A percentile compares a stretch with the other conserved stretches of the same genome.
phyloP scores from a whole-genome alignment of 2,113 vertebrate genomes.

The Ahaetulla prasina region DNA sequence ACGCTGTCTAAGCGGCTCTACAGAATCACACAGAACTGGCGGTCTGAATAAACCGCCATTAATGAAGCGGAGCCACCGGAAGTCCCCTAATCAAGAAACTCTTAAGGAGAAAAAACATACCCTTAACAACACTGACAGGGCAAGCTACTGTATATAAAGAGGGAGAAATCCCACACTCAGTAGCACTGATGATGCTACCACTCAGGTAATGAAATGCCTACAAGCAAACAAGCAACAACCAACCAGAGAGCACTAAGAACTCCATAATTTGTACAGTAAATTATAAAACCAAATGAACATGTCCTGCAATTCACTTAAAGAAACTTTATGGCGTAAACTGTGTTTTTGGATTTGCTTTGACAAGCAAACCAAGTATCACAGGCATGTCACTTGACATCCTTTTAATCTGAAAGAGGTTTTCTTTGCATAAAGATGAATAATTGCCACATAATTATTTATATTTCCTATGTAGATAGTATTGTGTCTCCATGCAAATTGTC shows the following conservation, averaged over 20 bases:
- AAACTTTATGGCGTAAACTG: background rate
- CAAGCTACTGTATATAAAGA: no score
- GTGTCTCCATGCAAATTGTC: background rate
- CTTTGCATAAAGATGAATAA: background rate
- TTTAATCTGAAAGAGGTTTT: background rate
- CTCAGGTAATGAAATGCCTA: background rate
- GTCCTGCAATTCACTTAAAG: background rate
- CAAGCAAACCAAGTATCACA: background rate
- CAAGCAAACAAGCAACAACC: background rate
- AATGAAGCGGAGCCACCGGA: no score
- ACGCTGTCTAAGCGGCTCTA: no score
- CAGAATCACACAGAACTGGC: no score
- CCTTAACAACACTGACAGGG: no score
- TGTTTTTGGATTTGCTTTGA: background rate
- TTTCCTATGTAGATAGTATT: background rate
- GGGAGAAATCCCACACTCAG: no score
- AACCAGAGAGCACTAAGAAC: background rate
- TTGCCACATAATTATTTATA: slow-evolving; percentile 10
- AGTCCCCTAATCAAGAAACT: no score
- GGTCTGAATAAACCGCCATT: no score
- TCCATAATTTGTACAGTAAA: background rate
- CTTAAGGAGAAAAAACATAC: no score
- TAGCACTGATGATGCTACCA: no score
- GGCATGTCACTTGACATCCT: background rate
- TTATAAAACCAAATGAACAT: background rate